A percentile compares a stretch with the other conserved stretches of the same genome.
These are phyloP conservation scores for Pentalonia nigronervosa DNA, from an alignment of 1,140 invertebrate genomes.

Conservation along the genomic window DNA sequence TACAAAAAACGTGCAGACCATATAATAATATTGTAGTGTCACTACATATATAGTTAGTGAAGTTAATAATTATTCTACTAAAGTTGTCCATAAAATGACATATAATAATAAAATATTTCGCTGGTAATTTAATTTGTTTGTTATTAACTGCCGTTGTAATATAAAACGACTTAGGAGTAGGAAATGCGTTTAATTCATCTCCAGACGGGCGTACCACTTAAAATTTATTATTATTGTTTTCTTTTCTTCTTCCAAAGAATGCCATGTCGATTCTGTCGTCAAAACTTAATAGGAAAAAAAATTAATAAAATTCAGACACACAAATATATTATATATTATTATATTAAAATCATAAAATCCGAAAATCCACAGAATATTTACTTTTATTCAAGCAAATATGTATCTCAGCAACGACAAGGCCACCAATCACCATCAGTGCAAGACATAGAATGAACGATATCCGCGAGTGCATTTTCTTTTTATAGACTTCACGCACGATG, in stretches of 20 bases:
- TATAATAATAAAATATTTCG: conserved; percentile 4
- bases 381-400: neutral
- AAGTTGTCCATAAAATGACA: conserved; percentile 10
- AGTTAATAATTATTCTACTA: conserved; percentile 19
- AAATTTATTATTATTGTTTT: conserved; percentile 20
- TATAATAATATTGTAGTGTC: neutral
- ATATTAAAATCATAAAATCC: neutral
- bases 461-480: neutral
- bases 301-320: conserved; percentile 1
- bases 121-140: conserved; percentile 1
- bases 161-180: neutral
- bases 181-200: neutral
- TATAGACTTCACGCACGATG: neutral
- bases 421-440: neutral
- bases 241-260: neutral
- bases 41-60: neutral
- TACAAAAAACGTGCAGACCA: neutral
- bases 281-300: neutral
- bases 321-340: neutral
- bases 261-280: neutral
- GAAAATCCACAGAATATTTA: neutral
- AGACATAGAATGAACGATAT: neutral
- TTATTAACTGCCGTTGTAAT: neutral
- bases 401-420: neutral
- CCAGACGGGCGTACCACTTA: neutral